These are phyloP conservation scores for Hypsibius dujardini DNA, from an alignment of 1,140 invertebrate species.

Conservation along the genomic window DNA sequence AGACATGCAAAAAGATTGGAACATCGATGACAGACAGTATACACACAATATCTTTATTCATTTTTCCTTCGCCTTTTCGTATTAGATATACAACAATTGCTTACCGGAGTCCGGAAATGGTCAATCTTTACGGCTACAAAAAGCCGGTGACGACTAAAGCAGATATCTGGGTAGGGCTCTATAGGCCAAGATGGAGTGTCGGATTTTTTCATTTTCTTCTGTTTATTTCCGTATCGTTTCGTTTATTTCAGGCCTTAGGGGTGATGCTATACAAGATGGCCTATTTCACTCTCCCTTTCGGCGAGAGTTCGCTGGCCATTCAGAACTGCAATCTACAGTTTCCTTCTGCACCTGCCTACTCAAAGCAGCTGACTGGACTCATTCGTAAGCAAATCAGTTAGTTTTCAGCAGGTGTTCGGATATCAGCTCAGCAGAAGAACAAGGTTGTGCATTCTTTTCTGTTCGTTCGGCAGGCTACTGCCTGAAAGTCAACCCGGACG, in stretches of 20 bases:
- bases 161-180: slow-evolving; percentile 60
- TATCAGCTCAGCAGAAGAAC: too few species aligned
- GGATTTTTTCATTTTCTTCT: too few species aligned
- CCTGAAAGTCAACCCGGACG: slow-evolving; percentile 60
- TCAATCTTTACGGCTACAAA: slow-evolving; percentile 60
- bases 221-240: slow-evolving; percentile 10
- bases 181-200: too few species aligned
- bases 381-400: slow-evolving; percentile 33
- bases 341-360: slow-evolving; percentile 61
- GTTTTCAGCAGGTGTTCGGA: too few species aligned
- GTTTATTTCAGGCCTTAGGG: slow-evolving; percentile 53
- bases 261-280: slow-evolving; percentile 78
- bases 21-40: too few species aligned
- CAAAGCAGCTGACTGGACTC: slow-evolving; percentile 35
- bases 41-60: too few species aligned
- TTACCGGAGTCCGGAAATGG: slow-evolving; percentile 83
- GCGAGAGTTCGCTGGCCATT: slow-evolving; percentile 77
- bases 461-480: slow-evolving; percentile 44
- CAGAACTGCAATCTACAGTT: slow-evolving; percentile 73
- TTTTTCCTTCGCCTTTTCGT: too few species aligned
- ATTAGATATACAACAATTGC: slow-evolving; percentile 67
- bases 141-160: slow-evolving; percentile 74
- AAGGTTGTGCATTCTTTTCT: too few species aligned
- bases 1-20: too few species aligned
- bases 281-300: slow-evolving; percentile 78